Conservation (phyloP, 2,888 invertebrate genomes). For the Carterocephalus palaemon region DNA sequence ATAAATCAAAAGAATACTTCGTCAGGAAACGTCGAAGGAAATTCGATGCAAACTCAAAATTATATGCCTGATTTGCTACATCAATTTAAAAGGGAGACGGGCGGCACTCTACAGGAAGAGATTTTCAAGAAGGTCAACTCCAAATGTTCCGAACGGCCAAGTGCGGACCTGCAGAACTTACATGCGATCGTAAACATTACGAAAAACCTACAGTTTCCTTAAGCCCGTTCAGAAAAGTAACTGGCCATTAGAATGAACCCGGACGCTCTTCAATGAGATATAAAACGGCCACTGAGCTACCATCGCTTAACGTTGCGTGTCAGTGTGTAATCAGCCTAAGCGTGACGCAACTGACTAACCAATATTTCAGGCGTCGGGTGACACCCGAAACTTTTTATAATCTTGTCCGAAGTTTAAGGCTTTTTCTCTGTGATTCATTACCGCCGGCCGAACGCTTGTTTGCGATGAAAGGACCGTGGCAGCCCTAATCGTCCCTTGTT, state of each 20-base stretch:
- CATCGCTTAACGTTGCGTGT: no score
- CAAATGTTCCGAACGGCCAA: no score
- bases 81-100: constrained; percentile 1
- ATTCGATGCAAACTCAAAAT: constrained; percentile 10
- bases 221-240: no score
- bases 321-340: not conserved
- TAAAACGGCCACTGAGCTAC: no score
- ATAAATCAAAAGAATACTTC: constrained; percentile 16
- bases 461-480: constrained; percentile 1
- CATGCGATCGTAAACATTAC: no score
- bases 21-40: constrained; percentile 5
- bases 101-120: constrained; percentile 5
- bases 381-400: constrained; percentile 17
- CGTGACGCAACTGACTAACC: not conserved
- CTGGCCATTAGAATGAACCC: no score
- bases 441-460: constrained; percentile 12
- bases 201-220: no score
- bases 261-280: no score
- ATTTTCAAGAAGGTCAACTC: no score
- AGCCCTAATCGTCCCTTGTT: constrained; percentile 1
- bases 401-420: constrained; percentile 15
- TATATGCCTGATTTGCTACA: constrained; percentile 10
- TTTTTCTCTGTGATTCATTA: constrained; percentile 16
- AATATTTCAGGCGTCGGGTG: constrained; percentile 11
- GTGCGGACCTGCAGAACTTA: no score